Percentiles rank a stretch among this genome's conserved stretches.
Conservation (phyloP, 2,888 invertebrate genomes). For the Seladonia tumulorum region DNA sequence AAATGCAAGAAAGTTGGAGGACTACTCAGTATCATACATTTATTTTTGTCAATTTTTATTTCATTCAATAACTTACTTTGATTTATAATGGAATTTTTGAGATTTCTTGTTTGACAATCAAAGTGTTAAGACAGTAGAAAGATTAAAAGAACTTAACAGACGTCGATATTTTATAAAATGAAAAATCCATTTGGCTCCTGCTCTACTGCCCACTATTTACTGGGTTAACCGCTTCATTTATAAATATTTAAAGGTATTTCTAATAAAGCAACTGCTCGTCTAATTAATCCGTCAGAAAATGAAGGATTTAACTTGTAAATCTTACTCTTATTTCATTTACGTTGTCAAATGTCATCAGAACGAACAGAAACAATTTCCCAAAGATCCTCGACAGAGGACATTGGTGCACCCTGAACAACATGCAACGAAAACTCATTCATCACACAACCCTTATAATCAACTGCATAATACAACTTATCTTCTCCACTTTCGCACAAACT, state of each 20-base stretch:
- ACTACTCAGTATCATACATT: too few species aligned
- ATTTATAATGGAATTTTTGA: too few species aligned
- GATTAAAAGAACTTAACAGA: too few species aligned
- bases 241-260: neutral
- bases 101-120: too few species aligned
- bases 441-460: neutral
- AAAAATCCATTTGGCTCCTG: too few species aligned
- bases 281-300: neutral
- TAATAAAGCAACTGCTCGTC: neutral
- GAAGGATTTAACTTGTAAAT: neutral
- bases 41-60: too few species aligned
- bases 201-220: too few species aligned
- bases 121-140: too few species aligned
- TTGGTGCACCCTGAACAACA: neutral
- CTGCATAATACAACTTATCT: neutral
- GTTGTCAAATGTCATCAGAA: neutral
- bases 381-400: neutral
- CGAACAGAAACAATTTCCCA: neutral
- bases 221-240: neutral
- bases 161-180: too few species aligned
- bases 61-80: too few species aligned
- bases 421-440: neutral
- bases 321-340: neutral
- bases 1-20: too few species aligned
- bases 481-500: neutral